phyloP scores from a whole-genome alignment of 1,140 invertebrate genomes.

The Cataglyphis hispanica region DNA sequence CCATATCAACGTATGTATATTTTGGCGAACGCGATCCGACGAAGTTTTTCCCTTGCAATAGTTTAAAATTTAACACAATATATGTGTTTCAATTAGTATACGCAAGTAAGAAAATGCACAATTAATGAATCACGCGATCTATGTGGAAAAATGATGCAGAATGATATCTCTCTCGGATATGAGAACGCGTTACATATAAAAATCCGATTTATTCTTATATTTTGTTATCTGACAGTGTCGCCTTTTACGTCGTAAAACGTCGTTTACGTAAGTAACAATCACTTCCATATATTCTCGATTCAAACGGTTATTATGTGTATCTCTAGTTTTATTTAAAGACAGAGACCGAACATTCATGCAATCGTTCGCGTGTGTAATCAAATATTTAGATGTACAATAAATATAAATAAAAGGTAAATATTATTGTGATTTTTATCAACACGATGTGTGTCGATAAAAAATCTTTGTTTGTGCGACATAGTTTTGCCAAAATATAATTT shows the following conservation, averaged over 20 bases:
- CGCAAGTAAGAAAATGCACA: not conserved
- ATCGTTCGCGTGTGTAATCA: not conserved
- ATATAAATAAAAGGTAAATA: not conserved
- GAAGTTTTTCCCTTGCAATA: not conserved
- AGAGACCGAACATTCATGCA: not conserved
- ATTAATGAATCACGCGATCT: not conserved
- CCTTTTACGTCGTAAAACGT: slow-evolving; percentile 26
- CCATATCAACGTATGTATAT: not conserved
- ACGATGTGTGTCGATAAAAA: too few relatives aligned
- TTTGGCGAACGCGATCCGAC: not conserved
- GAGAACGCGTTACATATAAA: slow-evolving; percentile 15
- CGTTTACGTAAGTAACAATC: slow-evolving; percentile 48
- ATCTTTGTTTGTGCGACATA: not conserved
- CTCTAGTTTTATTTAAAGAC: not conserved
- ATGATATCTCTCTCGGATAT: slow-evolving; percentile 8
- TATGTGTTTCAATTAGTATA: not conserved
- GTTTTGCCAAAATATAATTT: not conserved
- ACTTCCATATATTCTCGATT: not conserved
- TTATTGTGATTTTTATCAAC: too few relatives aligned
- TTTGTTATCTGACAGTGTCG: not conserved
- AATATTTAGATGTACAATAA: not conserved
- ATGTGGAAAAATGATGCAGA: not conserved
- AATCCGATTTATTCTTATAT: slow-evolving; percentile 34
- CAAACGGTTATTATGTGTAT: not conserved
- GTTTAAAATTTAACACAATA: slow-evolving; percentile 14